Conservation (phyloP, 1,140 invertebrate species). For the Spodoptera litura region DNA sequence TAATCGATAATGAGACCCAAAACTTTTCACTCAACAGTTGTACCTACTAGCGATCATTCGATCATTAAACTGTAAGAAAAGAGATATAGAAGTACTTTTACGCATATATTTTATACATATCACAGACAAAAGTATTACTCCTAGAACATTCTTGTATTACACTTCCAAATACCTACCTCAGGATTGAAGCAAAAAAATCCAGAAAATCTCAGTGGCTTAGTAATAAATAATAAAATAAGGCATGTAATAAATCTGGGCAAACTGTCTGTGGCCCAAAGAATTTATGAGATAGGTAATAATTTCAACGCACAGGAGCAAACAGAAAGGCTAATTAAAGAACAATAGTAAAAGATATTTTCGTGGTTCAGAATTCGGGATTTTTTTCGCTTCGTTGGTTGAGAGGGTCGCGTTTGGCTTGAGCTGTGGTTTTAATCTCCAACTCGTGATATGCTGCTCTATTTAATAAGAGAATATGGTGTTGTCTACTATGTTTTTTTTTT, state of each 20-base stretch:
- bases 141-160: not conserved
- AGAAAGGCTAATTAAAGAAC: slow-evolving; percentile 15
- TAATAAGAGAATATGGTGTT: too few species aligned
- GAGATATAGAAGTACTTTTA: too few species aligned
- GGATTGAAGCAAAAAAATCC: not conserved
- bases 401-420: too few species aligned
- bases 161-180: too few species aligned
- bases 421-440: too few species aligned
- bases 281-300: slow-evolving; percentile 24
- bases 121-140: not conserved
- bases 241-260: slow-evolving; percentile 11
- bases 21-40: too few species aligned
- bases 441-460: too few species aligned
- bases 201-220: slow-evolving; percentile 3
- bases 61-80: too few species aligned
- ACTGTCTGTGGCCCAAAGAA: not conserved
- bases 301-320: not conserved
- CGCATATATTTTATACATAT: too few species aligned
- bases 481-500: too few species aligned
- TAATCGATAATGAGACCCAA: too few species aligned
- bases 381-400: not conserved
- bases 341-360: not conserved
- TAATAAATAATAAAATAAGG: slow-evolving; percentile 25
- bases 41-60: too few species aligned
- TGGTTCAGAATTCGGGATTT: not conserved